These are phyloP conservation scores for Trachemys scripta DNA, from an alignment of 2,113 vertebrate genomes.

Conservation along the genomic window DNA sequence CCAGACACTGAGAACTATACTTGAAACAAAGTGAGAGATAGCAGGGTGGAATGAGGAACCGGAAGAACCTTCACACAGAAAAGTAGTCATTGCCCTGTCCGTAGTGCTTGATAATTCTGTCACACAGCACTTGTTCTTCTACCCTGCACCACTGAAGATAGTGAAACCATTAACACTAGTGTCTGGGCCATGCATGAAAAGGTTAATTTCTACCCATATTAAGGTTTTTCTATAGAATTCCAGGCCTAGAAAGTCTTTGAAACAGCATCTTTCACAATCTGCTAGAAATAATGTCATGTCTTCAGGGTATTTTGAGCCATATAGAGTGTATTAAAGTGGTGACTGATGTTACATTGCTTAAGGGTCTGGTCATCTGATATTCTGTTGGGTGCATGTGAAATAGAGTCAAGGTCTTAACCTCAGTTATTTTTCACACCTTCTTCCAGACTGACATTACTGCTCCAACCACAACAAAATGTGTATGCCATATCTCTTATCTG, in stretches of 20 bases:
- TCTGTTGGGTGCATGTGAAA: fast-evolving
- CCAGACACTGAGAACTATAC: background rate
- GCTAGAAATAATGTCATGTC: background rate
- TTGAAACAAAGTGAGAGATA: background rate
- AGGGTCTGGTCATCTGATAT: background rate
- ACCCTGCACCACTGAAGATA: background rate
- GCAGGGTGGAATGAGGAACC: background rate
- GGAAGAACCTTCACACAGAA: background rate
- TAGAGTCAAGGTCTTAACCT: background rate
- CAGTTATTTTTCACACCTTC: background rate
- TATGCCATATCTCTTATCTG: background rate
- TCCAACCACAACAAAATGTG: background rate
- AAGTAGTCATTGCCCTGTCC: background rate
- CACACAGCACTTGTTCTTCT: fast-evolving
- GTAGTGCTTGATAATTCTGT: background rate
- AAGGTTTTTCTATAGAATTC: background rate
- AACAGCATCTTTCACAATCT: background rate
- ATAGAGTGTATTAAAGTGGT: fast-evolving
- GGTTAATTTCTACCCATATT: background rate
- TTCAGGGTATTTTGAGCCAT: background rate
- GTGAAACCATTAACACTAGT: background rate
- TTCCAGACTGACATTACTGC: background rate
- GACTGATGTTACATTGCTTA: background rate
- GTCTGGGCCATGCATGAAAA: fast-evolving
- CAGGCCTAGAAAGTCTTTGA: background rate